Evolutionary conservation across 92 coral and sea anemone species (phyloP), one percentile per base, ranked within the genome.

Genomic region (Meandrina meandrites): DNA sequence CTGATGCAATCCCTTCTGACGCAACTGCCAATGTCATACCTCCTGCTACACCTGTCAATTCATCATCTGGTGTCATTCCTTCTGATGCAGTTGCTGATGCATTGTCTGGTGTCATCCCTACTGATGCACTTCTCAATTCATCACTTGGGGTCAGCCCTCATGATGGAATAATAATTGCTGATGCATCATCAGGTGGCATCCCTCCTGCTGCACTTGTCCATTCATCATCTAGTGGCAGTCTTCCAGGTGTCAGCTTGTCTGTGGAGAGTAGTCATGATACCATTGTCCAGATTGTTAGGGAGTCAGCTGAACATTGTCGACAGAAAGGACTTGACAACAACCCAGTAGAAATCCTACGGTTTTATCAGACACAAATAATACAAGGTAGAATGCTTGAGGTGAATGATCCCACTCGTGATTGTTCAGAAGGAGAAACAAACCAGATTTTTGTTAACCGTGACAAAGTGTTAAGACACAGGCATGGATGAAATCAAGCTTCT

Each of bases 371-470:
- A 21, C 56, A 76, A 51, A 79, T 89, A 36, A 79, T 89, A 67
- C 76, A 84, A 78, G 92, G 92, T 66, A 77, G 92, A 75, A 77
- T 72, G 56, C 81, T 89, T 14, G 92, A 89, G 60, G 86, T 89
- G 37, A 42, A 62, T 47, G 87, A 79, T 79, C 71, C 80, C 42
- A 69, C 79, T 50, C 56, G 42, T 67, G 78, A 78, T 47, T 35
- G 34, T 15, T 56, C 83, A 76, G 85, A 62, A 78, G 84, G 85
- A 62, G 81, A 84, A 56, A 84, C 92, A 34, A 89, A 84, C 85
- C 84, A 76, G 83, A 89, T 89, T 66, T 84, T 84, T 75, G 76
- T 89, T 74, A 84, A 89, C 66, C 47, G 92, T 54, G 57, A 54
- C 42, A 81, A 89, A 76, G 89, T 89, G 45, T 84, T 89, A 56